A percentile compares a stretch with the other conserved stretches of the same genome.
Conservation (phyloP, 2,888 invertebrate genomes). For the Cordilura impudica region DNA sequence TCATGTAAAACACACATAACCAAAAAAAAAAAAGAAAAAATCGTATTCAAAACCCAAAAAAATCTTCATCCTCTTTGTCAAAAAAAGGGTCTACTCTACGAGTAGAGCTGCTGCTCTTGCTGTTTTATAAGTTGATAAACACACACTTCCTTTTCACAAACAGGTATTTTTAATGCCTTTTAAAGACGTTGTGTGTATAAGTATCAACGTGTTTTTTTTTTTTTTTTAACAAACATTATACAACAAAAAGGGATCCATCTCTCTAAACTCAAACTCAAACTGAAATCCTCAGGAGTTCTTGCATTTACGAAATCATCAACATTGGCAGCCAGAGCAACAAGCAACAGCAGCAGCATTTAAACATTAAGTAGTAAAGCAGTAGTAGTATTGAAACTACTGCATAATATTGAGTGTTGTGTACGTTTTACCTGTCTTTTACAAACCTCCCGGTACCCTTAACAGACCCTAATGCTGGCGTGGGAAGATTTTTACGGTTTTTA, state of each 20-base stretch:
- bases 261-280: neutral
- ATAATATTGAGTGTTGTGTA: neutral
- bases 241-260: conserved; percentile 33
- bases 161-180: conserved; percentile 45
- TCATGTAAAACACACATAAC: conserved; percentile 4
- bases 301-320: conserved; percentile 6
- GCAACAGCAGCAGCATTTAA: conserved; percentile 35
- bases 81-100: conserved; percentile 51
- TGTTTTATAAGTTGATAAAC: conserved; percentile 45
- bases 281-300: conserved; percentile 45
- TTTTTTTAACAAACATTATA: conserved; percentile 2
- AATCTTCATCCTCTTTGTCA: conserved; percentile 50
- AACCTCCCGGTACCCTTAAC: conserved; percentile 60
- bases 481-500: conserved; percentile 74
- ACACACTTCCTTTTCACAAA: conserved; percentile 62
- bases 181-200: conserved; percentile 7
- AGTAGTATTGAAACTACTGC: conserved; percentile 17
- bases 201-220: conserved; percentile 13
- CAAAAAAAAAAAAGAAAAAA: conserved; percentile 15
- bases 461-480: conserved; percentile 73
- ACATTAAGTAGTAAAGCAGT: conserved; percentile 23
- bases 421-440: conserved; percentile 53
- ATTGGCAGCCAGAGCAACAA: neutral
- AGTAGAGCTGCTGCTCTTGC: neutral
- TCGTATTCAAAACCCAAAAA: conserved; percentile 29